A percentile compares a stretch with the other conserved stretches of the same genome.
These are phyloP conservation scores for Lepisosteus osseus DNA, from an alignment of 2,113 vertebrate genomes.

Conservation along the genomic window DNA sequence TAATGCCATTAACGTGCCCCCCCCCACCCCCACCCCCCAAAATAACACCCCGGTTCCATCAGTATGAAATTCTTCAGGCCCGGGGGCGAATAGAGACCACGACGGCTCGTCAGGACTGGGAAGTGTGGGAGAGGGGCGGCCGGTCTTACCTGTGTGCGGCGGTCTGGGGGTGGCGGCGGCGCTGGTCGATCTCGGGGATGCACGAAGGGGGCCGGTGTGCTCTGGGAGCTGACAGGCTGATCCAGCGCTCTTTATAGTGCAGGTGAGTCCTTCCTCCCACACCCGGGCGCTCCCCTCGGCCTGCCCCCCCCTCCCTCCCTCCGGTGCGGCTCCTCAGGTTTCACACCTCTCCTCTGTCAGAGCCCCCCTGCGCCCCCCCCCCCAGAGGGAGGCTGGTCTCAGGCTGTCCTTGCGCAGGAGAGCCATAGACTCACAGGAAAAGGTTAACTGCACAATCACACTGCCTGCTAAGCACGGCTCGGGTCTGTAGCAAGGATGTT, in stretches of 20 bases:
- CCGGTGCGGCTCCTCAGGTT: slow-evolving; percentile 12
- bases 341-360: slow-evolving; percentile 19
- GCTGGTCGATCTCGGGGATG: not conserved
- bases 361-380: no score
- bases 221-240: slow-evolving; percentile 1
- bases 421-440: no score
- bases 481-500: no score
- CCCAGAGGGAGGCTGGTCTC: no score
- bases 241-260: slow-evolving; percentile 38
- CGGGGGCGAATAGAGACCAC: no score
- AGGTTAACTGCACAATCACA: no score
- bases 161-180: not conserved
- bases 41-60: no score
- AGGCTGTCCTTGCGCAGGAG: no score
- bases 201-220: slow-evolving; percentile 15
- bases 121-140: not conserved
- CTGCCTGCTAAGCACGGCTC: no score
- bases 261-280: slow-evolving; percentile 28
- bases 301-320: not conserved
- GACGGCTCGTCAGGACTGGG: not conserved
- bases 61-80: no score
- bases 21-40: no score
- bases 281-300: slow-evolving; percentile 39
- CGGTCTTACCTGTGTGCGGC: slow-evolving; percentile 35
- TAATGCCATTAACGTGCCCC: no score